These are phyloP conservation scores for Ephydatia muelleri DNA, from an alignment of 37 sponge, comb jelly and placozoan genomes.

Conservation along the genomic window DNA sequence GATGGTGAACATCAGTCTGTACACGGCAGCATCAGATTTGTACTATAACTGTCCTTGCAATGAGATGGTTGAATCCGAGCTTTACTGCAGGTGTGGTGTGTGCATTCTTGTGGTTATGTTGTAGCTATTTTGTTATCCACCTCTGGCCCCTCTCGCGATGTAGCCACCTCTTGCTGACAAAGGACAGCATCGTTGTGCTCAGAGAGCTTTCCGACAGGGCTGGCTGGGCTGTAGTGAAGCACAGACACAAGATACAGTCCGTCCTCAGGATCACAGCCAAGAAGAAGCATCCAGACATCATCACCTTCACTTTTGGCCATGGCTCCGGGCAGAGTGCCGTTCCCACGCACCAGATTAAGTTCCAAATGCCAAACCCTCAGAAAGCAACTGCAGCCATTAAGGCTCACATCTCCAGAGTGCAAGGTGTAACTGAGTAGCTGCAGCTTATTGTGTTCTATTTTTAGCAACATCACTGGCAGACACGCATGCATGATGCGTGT, in stretches of 20 bases:
- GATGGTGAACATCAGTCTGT: constrained; percentile 82
- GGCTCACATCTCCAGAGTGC: constrained; percentile 21
- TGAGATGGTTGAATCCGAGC: constrained; percentile 56
- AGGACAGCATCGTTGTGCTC: constrained; percentile 62
- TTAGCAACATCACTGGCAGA: background rate
- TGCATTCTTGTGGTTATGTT: constrained; percentile 11
- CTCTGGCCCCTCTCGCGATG: background rate
- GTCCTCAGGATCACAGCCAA: constrained; percentile 91
- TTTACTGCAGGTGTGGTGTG: constrained; percentile 10
- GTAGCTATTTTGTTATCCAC: background rate
- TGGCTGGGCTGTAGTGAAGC: constrained; percentile 74
- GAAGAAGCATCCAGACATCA: constrained; percentile 88
- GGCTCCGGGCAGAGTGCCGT: constrained; percentile 26
- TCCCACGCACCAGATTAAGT: constrained; percentile 54
- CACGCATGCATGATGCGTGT: background rate
- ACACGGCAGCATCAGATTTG: constrained; percentile 67
- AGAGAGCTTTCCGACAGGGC: constrained; percentile 73
- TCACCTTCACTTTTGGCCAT: constrained; percentile 88
- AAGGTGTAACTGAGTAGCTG: background rate
- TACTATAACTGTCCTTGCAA: constrained; percentile 64
- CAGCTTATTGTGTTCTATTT: background rate
- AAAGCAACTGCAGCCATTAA: constrained; percentile 74
- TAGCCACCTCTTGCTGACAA: constrained; percentile 74
- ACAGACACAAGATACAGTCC: constrained; percentile 50
- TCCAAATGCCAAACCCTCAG: constrained; percentile 80